Percentiles rank a stretch among this genome's conserved stretches.
These are phyloP conservation scores for Panthera tigris DNA, from an alignment of 2,113 vertebrate genomes.

Conservation along the genomic window DNA sequence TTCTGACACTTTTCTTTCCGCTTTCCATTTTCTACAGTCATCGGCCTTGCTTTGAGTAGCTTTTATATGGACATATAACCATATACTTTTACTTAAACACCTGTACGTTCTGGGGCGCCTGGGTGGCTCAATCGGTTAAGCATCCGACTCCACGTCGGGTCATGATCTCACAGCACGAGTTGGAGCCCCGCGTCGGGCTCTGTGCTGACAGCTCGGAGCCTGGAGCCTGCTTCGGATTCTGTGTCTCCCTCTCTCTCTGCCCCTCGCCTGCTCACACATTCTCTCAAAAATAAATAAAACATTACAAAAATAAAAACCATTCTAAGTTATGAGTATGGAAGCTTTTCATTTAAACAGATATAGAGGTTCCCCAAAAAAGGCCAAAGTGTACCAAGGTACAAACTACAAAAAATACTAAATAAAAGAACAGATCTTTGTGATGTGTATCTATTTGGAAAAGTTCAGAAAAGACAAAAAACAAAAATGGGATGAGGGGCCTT, in stretches of 20 bases:
- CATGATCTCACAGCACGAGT: too few relatives aligned
- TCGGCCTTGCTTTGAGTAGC: neutral
- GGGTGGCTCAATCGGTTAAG: too few relatives aligned
- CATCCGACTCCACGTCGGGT: too few relatives aligned
- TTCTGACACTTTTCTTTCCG: neutral
- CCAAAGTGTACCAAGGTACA: neutral
- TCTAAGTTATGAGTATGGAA: neutral
- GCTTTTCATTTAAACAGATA: neutral
- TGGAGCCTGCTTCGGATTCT: too few relatives aligned
- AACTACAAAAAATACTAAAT: neutral
- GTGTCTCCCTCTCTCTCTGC: too few relatives aligned
- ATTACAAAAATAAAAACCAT: too few relatives aligned
- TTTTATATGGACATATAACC: neutral
- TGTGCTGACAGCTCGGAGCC: too few relatives aligned
- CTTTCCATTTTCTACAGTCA: neutral
- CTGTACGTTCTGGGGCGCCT: neutral
- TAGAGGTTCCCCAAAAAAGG: neutral
- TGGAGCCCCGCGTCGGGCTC: too few relatives aligned
- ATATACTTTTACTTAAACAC: neutral
- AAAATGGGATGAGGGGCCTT: rapidly evolving
- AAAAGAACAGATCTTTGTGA: neutral
- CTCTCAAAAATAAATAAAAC: too few relatives aligned
- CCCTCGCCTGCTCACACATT: too few relatives aligned
- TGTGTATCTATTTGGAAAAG: too few relatives aligned
- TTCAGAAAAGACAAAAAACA: neutral